Percentiles rank a stretch among this genome's conserved stretches.
phyloP scores from a whole-genome alignment of 2,113 vertebrate species.

The Tachuris rubrigastra region DNA sequence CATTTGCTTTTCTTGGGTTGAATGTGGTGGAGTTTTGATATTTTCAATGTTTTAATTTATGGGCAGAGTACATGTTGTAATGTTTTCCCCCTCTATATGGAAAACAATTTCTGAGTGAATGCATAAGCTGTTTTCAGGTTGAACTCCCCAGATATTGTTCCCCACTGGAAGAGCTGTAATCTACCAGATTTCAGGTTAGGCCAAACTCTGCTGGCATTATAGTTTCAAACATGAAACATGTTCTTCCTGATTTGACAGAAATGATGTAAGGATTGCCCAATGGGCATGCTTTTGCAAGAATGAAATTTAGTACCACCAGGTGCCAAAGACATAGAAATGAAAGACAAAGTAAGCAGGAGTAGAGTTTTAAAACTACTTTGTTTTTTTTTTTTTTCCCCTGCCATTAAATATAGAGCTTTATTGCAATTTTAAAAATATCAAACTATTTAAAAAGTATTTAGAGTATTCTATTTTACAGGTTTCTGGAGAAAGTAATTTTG shows the following conservation, averaged over 20 bases:
- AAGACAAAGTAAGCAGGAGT: not conserved
- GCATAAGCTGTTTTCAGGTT: not conserved
- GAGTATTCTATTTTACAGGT: not conserved
- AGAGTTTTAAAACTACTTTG: not conserved
- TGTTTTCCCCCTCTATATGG: accelerated
- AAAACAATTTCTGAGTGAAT: not conserved
- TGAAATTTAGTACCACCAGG: not conserved
- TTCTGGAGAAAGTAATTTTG: not conserved
- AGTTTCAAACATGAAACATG: not conserved
- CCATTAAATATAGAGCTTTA: not conserved
- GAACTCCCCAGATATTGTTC: not conserved
- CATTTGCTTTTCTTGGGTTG: not conserved
- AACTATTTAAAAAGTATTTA: not conserved
- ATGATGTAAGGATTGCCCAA: not conserved
- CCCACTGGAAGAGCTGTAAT: not conserved
- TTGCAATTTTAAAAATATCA: not conserved
- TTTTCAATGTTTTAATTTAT: not conserved
- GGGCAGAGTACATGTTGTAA: not conserved
- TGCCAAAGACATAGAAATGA: not conserved
- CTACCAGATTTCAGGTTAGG: not conserved
- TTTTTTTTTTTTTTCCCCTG: not conserved
- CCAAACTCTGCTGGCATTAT: not conserved
- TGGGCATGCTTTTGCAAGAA: not conserved
- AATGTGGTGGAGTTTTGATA: not conserved
- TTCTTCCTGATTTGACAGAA: not conserved